Percentiles rank a stretch among this genome's conserved stretches.
These are phyloP conservation scores for Ptychadena robeensis DNA, from an alignment of 2,797 vertebrate genomes.

Conservation along the genomic window DNA sequence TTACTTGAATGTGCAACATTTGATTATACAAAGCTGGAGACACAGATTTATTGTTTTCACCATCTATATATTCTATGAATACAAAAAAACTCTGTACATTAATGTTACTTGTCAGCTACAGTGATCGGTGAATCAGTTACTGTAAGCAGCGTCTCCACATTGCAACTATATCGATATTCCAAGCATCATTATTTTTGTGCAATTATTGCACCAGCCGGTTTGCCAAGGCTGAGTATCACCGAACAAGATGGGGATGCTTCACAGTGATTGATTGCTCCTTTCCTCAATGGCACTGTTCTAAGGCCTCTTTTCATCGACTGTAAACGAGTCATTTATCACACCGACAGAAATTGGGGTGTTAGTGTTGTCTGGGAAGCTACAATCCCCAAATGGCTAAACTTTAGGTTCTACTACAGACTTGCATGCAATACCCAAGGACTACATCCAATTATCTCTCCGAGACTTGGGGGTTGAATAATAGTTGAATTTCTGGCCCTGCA, in stretches of 20 bases:
- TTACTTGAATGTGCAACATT: neutral
- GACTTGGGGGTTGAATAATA: slow-evolving; percentile 38
- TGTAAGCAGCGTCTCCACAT: neutral
- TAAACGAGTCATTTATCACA: slow-evolving; percentile 52
- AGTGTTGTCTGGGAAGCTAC: neutral
- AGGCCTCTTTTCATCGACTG: slow-evolving; percentile 15
- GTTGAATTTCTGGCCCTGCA: accelerated
- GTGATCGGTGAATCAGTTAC: neutral
- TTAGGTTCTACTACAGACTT: neutral
- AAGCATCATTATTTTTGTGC: neutral
- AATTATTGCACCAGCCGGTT: neutral
- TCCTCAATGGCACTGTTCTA: slow-evolving; percentile 17
- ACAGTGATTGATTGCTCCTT: slow-evolving; percentile 47
- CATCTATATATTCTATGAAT: neutral
- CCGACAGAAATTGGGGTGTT: slow-evolving; percentile 17
- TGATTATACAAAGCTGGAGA: neutral
- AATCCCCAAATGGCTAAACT: slow-evolving; percentile 10
- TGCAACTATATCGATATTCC: neutral
- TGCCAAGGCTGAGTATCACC: slow-evolving; percentile 20
- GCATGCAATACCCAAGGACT: neutral
- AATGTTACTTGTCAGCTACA: neutral
- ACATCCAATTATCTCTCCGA: slow-evolving; percentile 41
- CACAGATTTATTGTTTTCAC: neutral
- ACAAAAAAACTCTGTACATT: neutral
- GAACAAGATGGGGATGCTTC: slow-evolving; percentile 14